These are phyloP conservation scores for Orientallactaga bullata DNA, from an alignment of 2,113 vertebrate species.

Conservation along the genomic window DNA sequence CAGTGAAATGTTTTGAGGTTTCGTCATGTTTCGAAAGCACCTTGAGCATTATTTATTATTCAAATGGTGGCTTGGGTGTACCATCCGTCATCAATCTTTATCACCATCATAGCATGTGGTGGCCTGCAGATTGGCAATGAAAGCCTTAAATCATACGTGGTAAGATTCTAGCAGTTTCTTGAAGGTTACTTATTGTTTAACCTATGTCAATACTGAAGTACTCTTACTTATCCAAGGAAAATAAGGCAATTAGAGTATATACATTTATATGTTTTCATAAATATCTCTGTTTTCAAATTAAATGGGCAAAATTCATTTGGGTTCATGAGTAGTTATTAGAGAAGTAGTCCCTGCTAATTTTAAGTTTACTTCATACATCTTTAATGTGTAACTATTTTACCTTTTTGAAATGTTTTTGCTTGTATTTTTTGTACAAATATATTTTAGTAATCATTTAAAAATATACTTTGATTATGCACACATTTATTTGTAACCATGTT, in stretches of 20 bases:
- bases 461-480: background rate
- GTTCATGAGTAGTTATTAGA: conserved; percentile 33
- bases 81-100: conserved; percentile 24
- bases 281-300: conserved; percentile 2
- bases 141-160: conserved; percentile 63
- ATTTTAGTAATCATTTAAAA: background rate
- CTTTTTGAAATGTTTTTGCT: conserved; percentile 41
- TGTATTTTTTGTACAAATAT: conserved; percentile 24
- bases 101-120: background rate
- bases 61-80: conserved; percentile 42
- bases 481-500: no score
- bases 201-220: background rate
- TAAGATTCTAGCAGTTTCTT: conserved; percentile 23
- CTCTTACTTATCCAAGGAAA: conserved; percentile 47
- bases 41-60: conserved; percentile 72
- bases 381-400: background rate
- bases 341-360: background rate
- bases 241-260: background rate
- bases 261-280: conserved; percentile 2
- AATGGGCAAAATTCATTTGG: conserved; percentile 29
- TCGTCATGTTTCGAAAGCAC: conserved; percentile 77
- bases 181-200: conserved; percentile 62
- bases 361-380: background rate
- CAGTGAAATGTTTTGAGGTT: conserved; percentile 64
- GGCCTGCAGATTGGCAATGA: conserved; percentile 55